phyloP scores from a whole-genome alignment of 2,888 invertebrate genomes.

The Pseudoips prasinana region DNA sequence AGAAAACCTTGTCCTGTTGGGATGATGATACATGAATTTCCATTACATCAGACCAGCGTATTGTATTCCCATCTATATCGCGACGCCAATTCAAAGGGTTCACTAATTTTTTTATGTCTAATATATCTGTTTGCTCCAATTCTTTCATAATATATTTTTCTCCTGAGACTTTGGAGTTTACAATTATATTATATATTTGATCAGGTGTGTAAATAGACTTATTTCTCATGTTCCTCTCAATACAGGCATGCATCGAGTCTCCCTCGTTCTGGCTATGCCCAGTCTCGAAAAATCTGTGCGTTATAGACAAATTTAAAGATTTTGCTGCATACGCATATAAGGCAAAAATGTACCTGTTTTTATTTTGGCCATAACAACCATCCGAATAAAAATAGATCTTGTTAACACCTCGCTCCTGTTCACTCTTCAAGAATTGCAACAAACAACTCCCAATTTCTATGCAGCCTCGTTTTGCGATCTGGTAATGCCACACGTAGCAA shows the following conservation, averaged over 20 bases:
- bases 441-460: constrained; percentile 23
- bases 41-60: constrained; percentile 6
- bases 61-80: constrained; percentile 5
- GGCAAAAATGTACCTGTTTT: constrained; percentile 9
- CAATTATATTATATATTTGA: constrained; percentile 8
- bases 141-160: constrained; percentile 1
- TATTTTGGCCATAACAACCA: constrained; percentile 12
- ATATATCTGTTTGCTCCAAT: constrained; percentile 5
- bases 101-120: constrained; percentile 8
- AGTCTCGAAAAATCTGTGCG: constrained; percentile 15
- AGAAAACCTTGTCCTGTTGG: constrained; percentile 3
- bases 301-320: constrained; percentile 8
- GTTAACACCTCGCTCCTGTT: constrained; percentile 3
- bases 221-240: constrained; percentile 10
- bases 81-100: constrained; percentile 8
- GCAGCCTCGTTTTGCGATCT: constrained; percentile 21
- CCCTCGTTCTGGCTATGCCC: constrained; percentile 16
- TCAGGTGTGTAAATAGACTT: constrained; percentile 14
- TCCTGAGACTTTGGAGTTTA: constrained; percentile 9
- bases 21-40: constrained; percentile 3
- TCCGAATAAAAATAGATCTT: constrained; percentile 11
- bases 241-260: constrained; percentile 18
- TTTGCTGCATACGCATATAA: constrained; percentile 4
- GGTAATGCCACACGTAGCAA: constrained; percentile 12
- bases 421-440: constrained; percentile 1